Evolutionary conservation across 2,797 vertebrate species (phyloP), one percentile per base, ranked within the genome.

Genomic region (Xenopus petersii): DNA sequence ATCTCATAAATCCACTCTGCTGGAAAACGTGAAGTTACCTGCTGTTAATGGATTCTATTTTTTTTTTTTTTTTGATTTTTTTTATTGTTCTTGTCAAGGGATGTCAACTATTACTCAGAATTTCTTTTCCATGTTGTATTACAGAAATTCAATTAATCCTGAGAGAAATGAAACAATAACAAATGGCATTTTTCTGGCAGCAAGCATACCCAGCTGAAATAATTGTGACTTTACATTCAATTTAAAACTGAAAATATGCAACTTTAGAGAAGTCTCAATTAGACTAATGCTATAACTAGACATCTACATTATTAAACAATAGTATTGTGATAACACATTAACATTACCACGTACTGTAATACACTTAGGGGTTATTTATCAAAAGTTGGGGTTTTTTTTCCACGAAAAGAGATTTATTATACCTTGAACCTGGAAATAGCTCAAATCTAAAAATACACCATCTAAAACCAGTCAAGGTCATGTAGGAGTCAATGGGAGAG

Each of bases 1-100:
- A 79, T 48, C 67, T 82, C 83, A 83, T 82, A 85, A 83, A 87
- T 82, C 86, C 26, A 83, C 76, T 84, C 84, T 79, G 68, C 63
- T 81, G 71, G 65, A 70, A 80, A 86, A 82, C 69, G 79, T 75
- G 66, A 81, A 78, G 79, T 84, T 83, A 82, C 59, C 80, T 80
- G 79, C 74, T 82, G 71, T 82, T 86, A 86, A 82, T 83, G 81
- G 79, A 82, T 82, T 88, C 83, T 67, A 74, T 66, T 59, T 60
- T 71, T 72, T 69, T 67, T 55, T 71, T 51, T 4, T 69, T 67
- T 55, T 71, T 51, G 0, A 1, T 13, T 51, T 51, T 51, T 51
- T 51, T 51, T 42, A 42, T 15, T 51, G 15, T 74, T 79, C 67
- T 80, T 79, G 67, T 80, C 81, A 69, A 16, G 21, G 12, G 74